Conservation (phyloP, 23 tunicate genomes). For the Phallusia fumigata region DNA sequence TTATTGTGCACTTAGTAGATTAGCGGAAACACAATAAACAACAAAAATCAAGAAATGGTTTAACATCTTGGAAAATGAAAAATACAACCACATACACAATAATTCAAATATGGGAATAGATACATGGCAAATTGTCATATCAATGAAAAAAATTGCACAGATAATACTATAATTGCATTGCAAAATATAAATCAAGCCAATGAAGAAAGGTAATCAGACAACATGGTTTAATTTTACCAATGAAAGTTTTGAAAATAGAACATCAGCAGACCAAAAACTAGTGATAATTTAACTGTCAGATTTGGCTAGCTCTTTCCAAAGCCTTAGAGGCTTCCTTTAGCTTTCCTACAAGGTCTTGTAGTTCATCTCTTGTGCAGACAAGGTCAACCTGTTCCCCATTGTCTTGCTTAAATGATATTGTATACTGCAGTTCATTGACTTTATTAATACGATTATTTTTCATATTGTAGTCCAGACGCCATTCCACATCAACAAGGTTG, state of each 20-base stretch:
- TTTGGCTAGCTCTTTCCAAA: constrained; percentile 75
- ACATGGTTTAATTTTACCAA: no score
- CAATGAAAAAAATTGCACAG: no score
- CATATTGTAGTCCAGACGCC: constrained; percentile 83
- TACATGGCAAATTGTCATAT: no score
- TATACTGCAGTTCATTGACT: constrained; percentile 67
- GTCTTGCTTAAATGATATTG: constrained; percentile 40
- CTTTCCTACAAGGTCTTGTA: constrained; percentile 79
- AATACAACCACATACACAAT: no score
- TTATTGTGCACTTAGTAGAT: not conserved
- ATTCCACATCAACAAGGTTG: constrained; percentile 55
- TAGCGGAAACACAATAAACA: not conserved
- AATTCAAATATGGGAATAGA: no score
- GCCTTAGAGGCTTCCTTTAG: constrained; percentile 88
- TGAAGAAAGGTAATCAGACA: no score
- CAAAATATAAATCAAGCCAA: no score
- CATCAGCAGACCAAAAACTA: no score
- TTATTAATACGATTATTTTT: constrained; percentile 64
- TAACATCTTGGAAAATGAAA: not conserved
- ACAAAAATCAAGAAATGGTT: not conserved
- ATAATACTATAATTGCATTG: no score
- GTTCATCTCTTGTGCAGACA: constrained; percentile 74
- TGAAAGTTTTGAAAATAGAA: no score
- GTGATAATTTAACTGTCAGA: not conserved
- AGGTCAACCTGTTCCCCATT: constrained; percentile 48